Percentiles rank a stretch among this genome's conserved stretches.
phyloP scores from a whole-genome alignment of 2,797 vertebrate species.

The Prunella strophiata region DNA sequence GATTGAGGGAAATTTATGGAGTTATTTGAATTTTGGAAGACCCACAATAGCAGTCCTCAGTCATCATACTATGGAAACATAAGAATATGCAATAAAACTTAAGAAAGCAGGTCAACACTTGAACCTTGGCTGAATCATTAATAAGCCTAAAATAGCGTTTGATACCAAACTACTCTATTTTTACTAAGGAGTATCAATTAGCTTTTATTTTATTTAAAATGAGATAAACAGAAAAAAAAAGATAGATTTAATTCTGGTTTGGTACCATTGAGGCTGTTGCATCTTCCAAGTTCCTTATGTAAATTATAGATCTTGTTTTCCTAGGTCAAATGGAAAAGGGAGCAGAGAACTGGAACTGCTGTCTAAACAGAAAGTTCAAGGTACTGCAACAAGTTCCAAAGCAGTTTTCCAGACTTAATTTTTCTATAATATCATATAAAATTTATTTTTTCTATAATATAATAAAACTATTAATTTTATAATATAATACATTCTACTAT shows the following conservation, averaged over 20 bases:
- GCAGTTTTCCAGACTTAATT: neutral
- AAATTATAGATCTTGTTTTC: neutral
- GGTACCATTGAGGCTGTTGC: neutral
- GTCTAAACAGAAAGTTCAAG: neutral
- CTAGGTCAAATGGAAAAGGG: neutral
- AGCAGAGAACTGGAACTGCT: neutral
- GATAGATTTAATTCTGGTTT: neutral
- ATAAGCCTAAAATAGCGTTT: neutral
- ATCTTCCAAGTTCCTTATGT: neutral
- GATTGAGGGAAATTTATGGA: neutral
- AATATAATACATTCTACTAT: too few species aligned
- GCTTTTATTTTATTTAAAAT: neutral
- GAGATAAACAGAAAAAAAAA: neutral
- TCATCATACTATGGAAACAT: neutral
- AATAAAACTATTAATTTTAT: too few species aligned
- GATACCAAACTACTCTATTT: neutral
- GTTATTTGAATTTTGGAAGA: constrained; percentile 6
- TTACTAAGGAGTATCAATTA: neutral
- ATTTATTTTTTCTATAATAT: neutral
- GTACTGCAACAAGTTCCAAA: neutral
- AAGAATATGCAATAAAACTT: neutral
- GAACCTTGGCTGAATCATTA: neutral
- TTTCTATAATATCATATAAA: neutral
- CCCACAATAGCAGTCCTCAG: neutral
- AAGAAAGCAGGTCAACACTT: neutral